A percentile compares a stretch with the other conserved stretches of the same genome.
Evolutionary conservation across 2,797 vertebrate species (phyloP).

Genomic region (Anas georgica): DNA sequence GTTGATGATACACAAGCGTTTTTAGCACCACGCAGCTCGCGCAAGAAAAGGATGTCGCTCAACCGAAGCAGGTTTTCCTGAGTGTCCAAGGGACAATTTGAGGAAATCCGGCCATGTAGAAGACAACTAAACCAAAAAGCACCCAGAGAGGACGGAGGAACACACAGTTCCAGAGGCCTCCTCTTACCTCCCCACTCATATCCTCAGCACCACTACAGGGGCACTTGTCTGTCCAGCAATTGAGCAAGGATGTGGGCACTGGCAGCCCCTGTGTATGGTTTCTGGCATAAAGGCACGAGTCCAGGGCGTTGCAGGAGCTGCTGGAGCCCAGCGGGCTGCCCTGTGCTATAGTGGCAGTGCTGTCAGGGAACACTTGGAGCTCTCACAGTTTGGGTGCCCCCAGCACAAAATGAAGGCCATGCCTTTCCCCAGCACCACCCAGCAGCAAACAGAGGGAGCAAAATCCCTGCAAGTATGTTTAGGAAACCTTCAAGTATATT

Average conservation of each 20-base stretch:
- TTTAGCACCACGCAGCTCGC: background rate
- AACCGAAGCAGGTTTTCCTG: rapidly evolving
- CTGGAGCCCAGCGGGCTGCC: background rate
- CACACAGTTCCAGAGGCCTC: rapidly evolving
- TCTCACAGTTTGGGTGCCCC: background rate
- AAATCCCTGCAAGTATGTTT: background rate
- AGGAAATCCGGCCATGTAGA: background rate
- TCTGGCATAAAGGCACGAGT: background rate
- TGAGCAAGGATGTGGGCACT: rapidly evolving
- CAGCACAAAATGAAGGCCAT: background rate
- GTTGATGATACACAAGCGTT: rapidly evolving
- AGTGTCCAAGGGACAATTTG: background rate
- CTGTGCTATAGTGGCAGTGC: rapidly evolving
- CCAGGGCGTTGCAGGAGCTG: background rate
- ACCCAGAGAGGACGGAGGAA: background rate
- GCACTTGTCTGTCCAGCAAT: background rate
- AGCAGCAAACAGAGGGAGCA: background rate
- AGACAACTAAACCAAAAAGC: background rate
- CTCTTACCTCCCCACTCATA: background rate
- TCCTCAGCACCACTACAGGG: background rate
- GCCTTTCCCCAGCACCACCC: background rate
- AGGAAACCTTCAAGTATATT: background rate
- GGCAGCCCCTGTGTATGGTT: background rate
- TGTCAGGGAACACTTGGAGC: background rate
- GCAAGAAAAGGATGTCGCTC: background rate